Evolutionary conservation across 1,140 invertebrate genomes (phyloP).

Genomic region (Penaeus chinensis): DNA sequence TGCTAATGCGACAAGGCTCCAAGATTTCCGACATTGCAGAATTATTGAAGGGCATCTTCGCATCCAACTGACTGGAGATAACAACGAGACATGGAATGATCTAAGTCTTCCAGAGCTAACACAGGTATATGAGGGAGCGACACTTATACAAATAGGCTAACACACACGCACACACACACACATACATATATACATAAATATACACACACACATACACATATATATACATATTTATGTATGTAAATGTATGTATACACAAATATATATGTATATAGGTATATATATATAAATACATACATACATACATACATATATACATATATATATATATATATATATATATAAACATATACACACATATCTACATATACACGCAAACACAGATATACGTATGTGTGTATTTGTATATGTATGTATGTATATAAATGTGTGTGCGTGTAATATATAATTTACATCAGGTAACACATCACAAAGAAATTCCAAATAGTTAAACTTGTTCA

Average conservation of each 20-base stretch:
- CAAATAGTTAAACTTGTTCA: no score
- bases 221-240: conserved; percentile 3
- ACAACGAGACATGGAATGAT: background rate
- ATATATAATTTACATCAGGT: no score
- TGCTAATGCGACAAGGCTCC: background rate
- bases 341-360: background rate
- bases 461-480: no score
- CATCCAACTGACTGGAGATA: conserved; percentile 3
- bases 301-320: conserved; percentile 14
- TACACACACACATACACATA: conserved; percentile 15
- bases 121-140: background rate
- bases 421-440: no score
- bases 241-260: background rate
- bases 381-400: no score
- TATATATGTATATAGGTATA: conserved; percentile 21
- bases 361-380: no score
- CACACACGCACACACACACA: no score
- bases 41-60: conserved; percentile 23
- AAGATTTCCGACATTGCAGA: background rate
- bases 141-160: no score
- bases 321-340: conserved; percentile 26
- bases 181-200: background rate
- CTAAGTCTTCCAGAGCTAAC: conserved; percentile 14
- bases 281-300: conserved; percentile 8
- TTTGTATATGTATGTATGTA: no score